Base-by-base conservation (phyloP, 2,113 vertebrate genomes). In the Tenrec ecaudatus region DNA sequence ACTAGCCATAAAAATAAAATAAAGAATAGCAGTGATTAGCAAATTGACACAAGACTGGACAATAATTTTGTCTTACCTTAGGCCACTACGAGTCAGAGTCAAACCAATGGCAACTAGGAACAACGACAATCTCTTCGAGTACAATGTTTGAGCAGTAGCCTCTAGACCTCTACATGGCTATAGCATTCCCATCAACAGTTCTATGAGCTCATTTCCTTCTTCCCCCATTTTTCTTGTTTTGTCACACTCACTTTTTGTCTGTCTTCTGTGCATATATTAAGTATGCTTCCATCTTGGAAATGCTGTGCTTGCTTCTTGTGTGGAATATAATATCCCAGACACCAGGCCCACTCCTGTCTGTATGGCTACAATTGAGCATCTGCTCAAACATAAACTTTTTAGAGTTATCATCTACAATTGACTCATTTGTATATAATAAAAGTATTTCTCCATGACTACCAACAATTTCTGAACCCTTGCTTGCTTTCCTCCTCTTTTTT, bases 131-230 rank as follows among this genome's bases (percentile, higher is more conserved):
- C 17, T 82, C 57, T 69, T 7, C 40, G 27, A 76, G 14, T 64
- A 64, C 86, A 86, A 86, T 82, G 25, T 8, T 33, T 36, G 40
- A 77, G 40, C 19, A 82, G 22, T 40, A 77, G 6, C 14, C 7
- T 82, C 47, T 19, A 36, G 7, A 25, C 31, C 0, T 58, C 17
- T 75, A 20, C 25, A 31, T 82, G 69, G 57, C 8, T n/a, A 22
- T 1, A 23, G 12, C 8, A 53, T 9, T 31, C 31, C 77, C 10
- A 80, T 6, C 36, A 43, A 29, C 6, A 58, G 3, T 58, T 78
- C 69, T 29, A 43, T 73, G 6, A 79, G 57, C 84, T 68, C 17
- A 33, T 95, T 38, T 90, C 53, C 80, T 89, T 38, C 33, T 88
- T 15, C 86, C 4, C 53, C 16, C 20, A 1, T 53, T 84, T 68